phyloP scores from a whole-genome alignment of 2,888 invertebrate genomes.

The Oscheius myriophilus region DNA sequence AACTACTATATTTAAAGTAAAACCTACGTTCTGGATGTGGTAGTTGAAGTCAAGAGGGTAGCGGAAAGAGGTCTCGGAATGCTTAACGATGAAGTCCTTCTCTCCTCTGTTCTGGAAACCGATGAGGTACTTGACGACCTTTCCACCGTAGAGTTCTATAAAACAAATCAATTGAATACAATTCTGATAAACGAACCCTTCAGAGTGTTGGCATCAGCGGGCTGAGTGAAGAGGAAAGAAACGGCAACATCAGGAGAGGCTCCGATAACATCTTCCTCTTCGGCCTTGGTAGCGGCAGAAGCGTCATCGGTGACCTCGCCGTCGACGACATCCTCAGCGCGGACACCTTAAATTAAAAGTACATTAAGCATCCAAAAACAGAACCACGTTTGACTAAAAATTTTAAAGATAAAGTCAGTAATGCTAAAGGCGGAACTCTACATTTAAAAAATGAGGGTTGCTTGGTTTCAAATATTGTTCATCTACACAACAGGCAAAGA shows the following conservation, averaged over 20 bases:
- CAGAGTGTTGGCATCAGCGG: conserved; percentile 73
- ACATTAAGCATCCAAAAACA: too few species aligned
- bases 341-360: conserved; percentile 23
- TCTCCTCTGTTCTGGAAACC: conserved; percentile 94
- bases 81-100: conserved; percentile 88
- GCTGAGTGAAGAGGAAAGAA: conserved; percentile 82
- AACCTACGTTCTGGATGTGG: conserved; percentile 87
- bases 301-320: conserved; percentile 63
- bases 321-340: conserved; percentile 58
- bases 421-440: background rate
- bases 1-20: background rate
- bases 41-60: conserved; percentile 98
- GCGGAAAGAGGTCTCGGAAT: conserved; percentile 95
- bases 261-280: conserved; percentile 72
- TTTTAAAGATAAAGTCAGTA: too few species aligned
- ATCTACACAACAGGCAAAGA: too few species aligned
- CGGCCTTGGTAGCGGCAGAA: conserved; percentile 52
- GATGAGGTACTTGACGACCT: conserved; percentile 90
- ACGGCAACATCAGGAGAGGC: conserved; percentile 92
- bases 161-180: background rate
- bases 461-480: conserved; percentile 5
- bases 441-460: background rate
- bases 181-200: conserved; percentile 72
- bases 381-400: too few species aligned
- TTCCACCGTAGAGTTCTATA: conserved; percentile 88